Base-by-base conservation (phyloP, 1,140 invertebrate species). In the Bilobella aurantiaca region DNA sequence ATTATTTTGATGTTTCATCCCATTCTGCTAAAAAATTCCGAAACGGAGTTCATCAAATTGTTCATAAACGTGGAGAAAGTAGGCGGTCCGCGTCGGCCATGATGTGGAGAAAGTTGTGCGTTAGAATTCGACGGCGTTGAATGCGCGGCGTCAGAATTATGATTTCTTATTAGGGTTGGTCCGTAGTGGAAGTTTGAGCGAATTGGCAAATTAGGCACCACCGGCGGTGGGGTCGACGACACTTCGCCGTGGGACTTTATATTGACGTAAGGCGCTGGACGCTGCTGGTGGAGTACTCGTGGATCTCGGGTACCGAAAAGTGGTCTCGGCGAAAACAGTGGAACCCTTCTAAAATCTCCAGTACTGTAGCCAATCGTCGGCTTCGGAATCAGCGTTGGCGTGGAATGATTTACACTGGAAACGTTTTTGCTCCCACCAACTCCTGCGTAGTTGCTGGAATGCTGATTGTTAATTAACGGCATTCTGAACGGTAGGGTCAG, bases 1-100 rank as follows among this genome's bases (percentile, higher is more conserved):
- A n/a, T n/a, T n/a, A n/a, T n/a, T n/a, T n/a, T n/a, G n/a, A n/a
- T n/a, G n/a, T 30, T 47, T 66, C 56, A 68, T 29, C 66, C 69
- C 25, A 68, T 53, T 47, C 57, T 49, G 21, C 46, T 61, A 62
- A 71, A 71, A 53, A 68, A 71, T 23, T 49, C 61, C 18, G 66
- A 60, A 2, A 68, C 69, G 37, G 69, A 71, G 30, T 71, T 66
- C 69, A 71, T 71, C 16, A 70, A 29, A n/a, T 53, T 31, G 64
- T 67, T 70, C 58, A 70, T 62, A 37, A 70, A 70, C 1, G 18
- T 14, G 21, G 69, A 29, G 29, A 62, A 31, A 42, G 3, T 27
- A 46, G n/a, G 58, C 18, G 16, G 58, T 58, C 49, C 18, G 53
- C 56, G n/a, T 31, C 63, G 5, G 63, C 3, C 5, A 56, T 49